Evolutionary conservation across 2,113 vertebrate species (phyloP), one percentile per base, ranked within the genome.

Genomic region (Melanerpes aurifrons): DNA sequence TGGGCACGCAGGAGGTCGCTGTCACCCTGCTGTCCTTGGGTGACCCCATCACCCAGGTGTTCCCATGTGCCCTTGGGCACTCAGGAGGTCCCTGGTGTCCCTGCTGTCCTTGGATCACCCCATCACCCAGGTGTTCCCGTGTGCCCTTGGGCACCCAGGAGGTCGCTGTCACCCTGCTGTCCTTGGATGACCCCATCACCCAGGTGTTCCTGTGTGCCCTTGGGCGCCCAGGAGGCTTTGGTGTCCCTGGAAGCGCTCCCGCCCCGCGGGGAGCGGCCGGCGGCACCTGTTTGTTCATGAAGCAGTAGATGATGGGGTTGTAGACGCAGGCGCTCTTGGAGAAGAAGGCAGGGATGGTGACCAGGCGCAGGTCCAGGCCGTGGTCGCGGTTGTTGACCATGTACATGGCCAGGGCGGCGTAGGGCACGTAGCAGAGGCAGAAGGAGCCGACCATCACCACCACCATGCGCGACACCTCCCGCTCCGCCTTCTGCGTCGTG

Each of bases 401-500:
- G 48, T 70, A 70, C 68, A 70, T 70, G 68, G 68, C 68, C 16
- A 70, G 68, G 77, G 95, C 35, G 3, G 98, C 90, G 76, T 99
- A 99, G 16, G 98, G 98, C 47, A 98, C 98, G 98, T 98, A 99
- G 94, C 98, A 99, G 72, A 98, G 5, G 64, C 81, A 84, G 56
- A 93, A 99, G 2, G 98, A 98, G 0, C 97, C 0, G 47, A 99
- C 97, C 98, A 99, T 99, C 91, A 98, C 98, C 7, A 98, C 90
- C 21, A 99, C 98, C 98, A 99, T 99, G 78, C 98, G 98, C 3
- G 98, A 98, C 45, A 99, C 99, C 86, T 99, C 99, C 87, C 75
- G 98, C 95, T 99, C 98, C 1, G 99, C 99, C 87, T 99, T 99
- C 97, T 99, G 99, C 50, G 99, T 99, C 28, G 98, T 98, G 88